Evolutionary conservation across 2,113 vertebrate species (phyloP), one percentile per base, ranked within the genome.

Genomic region (Ophiodon elongatus): DNA sequence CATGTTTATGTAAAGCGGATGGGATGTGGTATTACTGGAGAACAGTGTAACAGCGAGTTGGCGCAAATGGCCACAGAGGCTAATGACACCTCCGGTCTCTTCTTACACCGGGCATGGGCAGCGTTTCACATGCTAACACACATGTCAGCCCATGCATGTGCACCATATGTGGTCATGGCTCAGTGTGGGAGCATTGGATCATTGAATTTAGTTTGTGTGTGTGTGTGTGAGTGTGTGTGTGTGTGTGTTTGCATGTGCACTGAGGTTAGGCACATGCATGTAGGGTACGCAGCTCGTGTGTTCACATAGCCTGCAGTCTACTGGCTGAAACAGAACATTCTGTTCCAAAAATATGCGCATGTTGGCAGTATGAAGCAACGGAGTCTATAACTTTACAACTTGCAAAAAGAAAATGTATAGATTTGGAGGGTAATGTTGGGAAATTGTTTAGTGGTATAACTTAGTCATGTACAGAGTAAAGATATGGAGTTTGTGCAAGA

Each of bases 281-380:
- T 88, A 60, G 39, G 37, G 47, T 35, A 23, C 41, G 70, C 9
- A 35, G 71, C 47, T 35, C n/a, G 59, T 78, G 56, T 39, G 57
- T 33, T 25, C 69, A 52, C 25, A 54, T 62, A 29, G 62, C 75
- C 69, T 83, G 50, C 29, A 76, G 78, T 45, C 37, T 13, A 47
- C 43, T 21, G 63, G 17, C 41, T 62, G 39, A 73, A 75, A 84
- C 23, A 68, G 83, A 81, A 91, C 84, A 64, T 82, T 65, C 9
- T 87, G 82, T 87, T 77, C 80, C 65, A 73, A 82, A 75, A 19
- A 11, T 0, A 15, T 45, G 6, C 2, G 0, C n/a, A 59, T 19
- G 37, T 65, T 47, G 43, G 19, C 2, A 25, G 17, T 2, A 76
- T 60, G 62, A 59, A 27, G 19, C 8, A 66, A 63, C 37, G 35